These are phyloP conservation scores for Germaria angustata DNA, from an alignment of 2,888 invertebrate genomes.

Conservation along the genomic window DNA sequence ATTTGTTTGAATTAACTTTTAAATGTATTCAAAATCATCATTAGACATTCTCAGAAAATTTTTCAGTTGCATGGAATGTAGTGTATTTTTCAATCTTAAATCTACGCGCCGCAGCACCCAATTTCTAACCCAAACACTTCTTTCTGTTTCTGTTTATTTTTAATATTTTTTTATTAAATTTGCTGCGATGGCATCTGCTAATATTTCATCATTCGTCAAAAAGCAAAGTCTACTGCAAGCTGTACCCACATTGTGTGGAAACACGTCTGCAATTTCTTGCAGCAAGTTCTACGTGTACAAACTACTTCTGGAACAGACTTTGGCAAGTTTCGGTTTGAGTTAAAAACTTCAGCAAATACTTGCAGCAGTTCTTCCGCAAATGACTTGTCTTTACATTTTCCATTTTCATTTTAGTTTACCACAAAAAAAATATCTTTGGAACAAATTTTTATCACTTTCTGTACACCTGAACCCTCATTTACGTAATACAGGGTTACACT, in stretches of 20 bases:
- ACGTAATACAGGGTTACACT: too few species aligned
- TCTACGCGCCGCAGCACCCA: too few species aligned
- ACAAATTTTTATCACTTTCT: too few species aligned
- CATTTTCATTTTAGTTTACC: too few species aligned
- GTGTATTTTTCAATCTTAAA: too few species aligned
- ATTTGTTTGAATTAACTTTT: neutral
- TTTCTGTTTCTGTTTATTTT: too few species aligned
- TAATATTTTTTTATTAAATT: neutral
- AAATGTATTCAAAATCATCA: constrained; percentile 1
- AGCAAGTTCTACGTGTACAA: constrained; percentile 22
- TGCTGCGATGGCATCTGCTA: neutral
- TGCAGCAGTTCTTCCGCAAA: constrained; percentile 27
- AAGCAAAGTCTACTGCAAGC: neutral
- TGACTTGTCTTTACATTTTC: too few species aligned
- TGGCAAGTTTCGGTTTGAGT: constrained; percentile 25
- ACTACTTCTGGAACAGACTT: constrained; percentile 10
- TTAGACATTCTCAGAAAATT: neutral
- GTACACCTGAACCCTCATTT: too few species aligned
- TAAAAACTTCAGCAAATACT: constrained; percentile 34
- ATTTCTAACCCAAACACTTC: too few species aligned
- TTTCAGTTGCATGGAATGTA: neutral
- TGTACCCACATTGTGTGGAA: constrained; percentile 28
- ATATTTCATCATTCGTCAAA: neutral
- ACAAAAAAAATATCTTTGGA: too few species aligned
- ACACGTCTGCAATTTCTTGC: constrained; percentile 35